Percentiles rank a stretch among this genome's conserved stretches.
These are phyloP conservation scores for Rhagium mordax DNA, from an alignment of 2,888 invertebrate genomes.

Conservation along the genomic window DNA sequence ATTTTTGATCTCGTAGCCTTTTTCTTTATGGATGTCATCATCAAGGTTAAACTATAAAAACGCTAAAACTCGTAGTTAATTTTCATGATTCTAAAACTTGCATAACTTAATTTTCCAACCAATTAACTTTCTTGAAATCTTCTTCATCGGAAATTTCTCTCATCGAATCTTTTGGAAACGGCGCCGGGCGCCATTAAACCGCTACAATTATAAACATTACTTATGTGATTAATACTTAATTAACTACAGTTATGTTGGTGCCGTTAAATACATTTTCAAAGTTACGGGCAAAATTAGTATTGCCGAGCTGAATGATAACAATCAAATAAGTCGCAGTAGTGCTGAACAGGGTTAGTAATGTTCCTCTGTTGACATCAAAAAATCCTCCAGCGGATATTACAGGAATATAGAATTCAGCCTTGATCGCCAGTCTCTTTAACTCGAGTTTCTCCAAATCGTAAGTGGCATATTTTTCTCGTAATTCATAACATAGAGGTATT, in stretches of 20 bases:
- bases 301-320: conserved; percentile 40
- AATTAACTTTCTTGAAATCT: too few relatives aligned
- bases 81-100: too few relatives aligned
- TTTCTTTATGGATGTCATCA: too few relatives aligned
- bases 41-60: too few relatives aligned
- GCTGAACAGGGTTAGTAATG: conserved; percentile 33
- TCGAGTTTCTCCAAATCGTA: conserved; percentile 28
- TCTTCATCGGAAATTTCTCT: too few relatives aligned
- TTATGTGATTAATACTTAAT: too few relatives aligned
- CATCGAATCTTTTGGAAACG: too few relatives aligned
- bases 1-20: too few relatives aligned
- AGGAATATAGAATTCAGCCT: conserved; percentile 19
- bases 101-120: too few relatives aligned
- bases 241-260: not conserved
- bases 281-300: not conserved
- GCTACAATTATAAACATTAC: too few relatives aligned
- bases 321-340: conserved; percentile 39
- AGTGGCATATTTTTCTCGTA: conserved; percentile 4
- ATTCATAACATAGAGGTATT: conserved; percentile 17
- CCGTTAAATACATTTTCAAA: not conserved
- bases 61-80: too few relatives aligned
- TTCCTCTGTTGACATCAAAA: conserved; percentile 32
- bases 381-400: conserved; percentile 33
- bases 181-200: too few relatives aligned
- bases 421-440: conserved; percentile 12